A percentile compares a stretch with the other conserved stretches of the same genome.
phyloP scores from a whole-genome alignment of 2,888 invertebrate species.

The Eupithecia tripunctaria region DNA sequence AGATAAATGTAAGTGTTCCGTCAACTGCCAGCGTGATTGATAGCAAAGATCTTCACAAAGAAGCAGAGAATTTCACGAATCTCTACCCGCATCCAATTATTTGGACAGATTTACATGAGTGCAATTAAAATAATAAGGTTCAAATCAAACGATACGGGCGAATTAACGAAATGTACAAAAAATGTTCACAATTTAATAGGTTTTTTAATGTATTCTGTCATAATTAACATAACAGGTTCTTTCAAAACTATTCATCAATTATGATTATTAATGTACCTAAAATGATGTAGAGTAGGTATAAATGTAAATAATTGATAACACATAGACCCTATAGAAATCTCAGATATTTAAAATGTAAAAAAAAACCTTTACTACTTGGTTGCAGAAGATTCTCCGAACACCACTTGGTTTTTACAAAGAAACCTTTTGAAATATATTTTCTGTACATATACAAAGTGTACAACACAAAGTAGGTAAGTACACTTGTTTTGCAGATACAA shows the following conservation, averaged over 20 bases:
- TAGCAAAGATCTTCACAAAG: conserved; percentile 65
- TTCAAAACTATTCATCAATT: too few relatives aligned
- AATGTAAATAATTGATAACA: too few relatives aligned
- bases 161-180: background rate
- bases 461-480: background rate
- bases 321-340: too few relatives aligned
- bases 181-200: background rate
- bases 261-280: too few relatives aligned
- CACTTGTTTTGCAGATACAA: conserved; percentile 9
- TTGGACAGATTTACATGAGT: conserved; percentile 53
- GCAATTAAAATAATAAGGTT: conserved; percentile 28
- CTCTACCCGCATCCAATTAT: conserved; percentile 62
- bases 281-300: too few relatives aligned
- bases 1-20: conserved; percentile 76
- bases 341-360: background rate
- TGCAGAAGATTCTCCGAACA: too few relatives aligned
- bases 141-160: background rate
- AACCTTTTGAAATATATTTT: conserved; percentile 6
- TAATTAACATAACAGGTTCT: too few relatives aligned
- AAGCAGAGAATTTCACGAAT: conserved; percentile 53
- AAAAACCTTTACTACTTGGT: background rate
- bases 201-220: too few relatives aligned
- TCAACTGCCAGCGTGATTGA: conserved; percentile 74
- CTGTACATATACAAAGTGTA: conserved; percentile 1
- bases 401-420: background rate